Conservation (phyloP, 92 coral and sea anemone genomes). For the Zoanthus gigantus region DNA sequence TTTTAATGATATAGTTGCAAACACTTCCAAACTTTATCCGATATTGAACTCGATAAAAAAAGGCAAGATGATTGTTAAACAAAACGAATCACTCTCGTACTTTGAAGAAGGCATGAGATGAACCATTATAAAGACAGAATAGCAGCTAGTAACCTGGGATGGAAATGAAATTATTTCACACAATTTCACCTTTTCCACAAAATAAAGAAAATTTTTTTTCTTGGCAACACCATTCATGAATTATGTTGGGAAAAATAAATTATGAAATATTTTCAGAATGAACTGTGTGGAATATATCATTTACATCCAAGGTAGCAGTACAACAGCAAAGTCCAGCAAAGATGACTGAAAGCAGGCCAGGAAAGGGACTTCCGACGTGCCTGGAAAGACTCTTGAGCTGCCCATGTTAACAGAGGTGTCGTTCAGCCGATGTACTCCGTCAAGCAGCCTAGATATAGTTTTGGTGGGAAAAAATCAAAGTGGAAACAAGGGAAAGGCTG, state of each 20-base stretch:
- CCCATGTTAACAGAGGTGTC: slow-evolving; percentile 79
- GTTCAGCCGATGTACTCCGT: slow-evolving; percentile 97
- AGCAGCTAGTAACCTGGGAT: slow-evolving; percentile 57
- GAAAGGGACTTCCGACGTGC: slow-evolving; percentile 77
- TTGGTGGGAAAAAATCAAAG: slow-evolving; percentile 89
- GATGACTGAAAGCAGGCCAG: slow-evolving; percentile 72
- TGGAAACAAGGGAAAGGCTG: slow-evolving; percentile 81
- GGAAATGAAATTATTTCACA: slow-evolving; percentile 17
- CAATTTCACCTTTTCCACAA: background rate
- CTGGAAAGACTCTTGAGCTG: slow-evolving; percentile 77
- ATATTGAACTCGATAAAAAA: background rate
- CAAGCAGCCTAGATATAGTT: slow-evolving; percentile 88
- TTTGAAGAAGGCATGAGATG: slow-evolving; percentile 76
- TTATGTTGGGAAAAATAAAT: background rate
- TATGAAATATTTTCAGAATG: too few species aligned
- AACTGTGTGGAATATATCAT: slow-evolving; percentile 37
- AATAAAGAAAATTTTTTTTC: background rate
- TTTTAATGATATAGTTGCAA: background rate
- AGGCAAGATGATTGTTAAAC: slow-evolving; percentile 70
- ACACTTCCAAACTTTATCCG: background rate
- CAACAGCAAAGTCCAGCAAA: slow-evolving; percentile 72
- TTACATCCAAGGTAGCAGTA: slow-evolving; percentile 46
- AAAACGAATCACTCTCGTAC: slow-evolving; percentile 55
- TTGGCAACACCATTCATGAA: background rate
- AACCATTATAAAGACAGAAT: slow-evolving; percentile 67